A percentile compares a stretch with the other conserved stretches of the same genome.
phyloP scores from a whole-genome alignment of 1,140 invertebrate genomes.

The Linepithema humile region DNA sequence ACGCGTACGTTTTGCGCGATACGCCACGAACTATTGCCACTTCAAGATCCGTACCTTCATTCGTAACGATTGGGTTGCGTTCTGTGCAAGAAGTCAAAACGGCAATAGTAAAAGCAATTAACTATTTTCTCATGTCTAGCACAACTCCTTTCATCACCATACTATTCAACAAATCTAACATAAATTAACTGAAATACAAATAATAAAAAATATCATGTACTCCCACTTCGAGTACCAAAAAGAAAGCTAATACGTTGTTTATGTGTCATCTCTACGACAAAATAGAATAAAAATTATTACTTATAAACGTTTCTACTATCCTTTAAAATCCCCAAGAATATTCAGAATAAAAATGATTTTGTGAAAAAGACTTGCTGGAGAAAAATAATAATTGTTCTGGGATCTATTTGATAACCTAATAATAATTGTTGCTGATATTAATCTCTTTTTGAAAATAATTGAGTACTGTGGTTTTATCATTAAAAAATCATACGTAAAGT shows the following conservation, averaged over 20 bases:
- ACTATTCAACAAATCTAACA: constrained; percentile 18
- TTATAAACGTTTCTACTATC: neutral
- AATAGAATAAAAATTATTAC: constrained; percentile 4
- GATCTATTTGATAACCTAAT: neutral
- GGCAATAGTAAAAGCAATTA: neutral
- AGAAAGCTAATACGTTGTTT: neutral
- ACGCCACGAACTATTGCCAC: neutral
- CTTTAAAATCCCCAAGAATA: neutral
- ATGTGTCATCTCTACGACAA: neutral
- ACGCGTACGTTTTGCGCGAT: neutral
- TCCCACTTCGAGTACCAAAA: neutral
- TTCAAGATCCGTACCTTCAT: neutral
- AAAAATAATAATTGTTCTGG: neutral
- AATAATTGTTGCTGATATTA: no score
- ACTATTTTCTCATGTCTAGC: neutral
- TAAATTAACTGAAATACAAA: constrained; percentile 36
- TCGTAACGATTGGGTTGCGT: neutral
- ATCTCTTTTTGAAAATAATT: constrained; percentile 34
- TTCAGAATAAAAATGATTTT: neutral
- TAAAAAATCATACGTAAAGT: neutral
- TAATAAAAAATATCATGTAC: constrained; percentile 30
- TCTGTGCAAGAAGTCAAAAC: constrained; percentile 2
- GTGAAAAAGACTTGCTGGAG: neutral
- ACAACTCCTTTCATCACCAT: neutral
- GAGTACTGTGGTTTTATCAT: neutral